These are phyloP conservation scores for Empidonax alnorum DNA, from an alignment of 2,113 vertebrate species.

Conservation along the genomic window DNA sequence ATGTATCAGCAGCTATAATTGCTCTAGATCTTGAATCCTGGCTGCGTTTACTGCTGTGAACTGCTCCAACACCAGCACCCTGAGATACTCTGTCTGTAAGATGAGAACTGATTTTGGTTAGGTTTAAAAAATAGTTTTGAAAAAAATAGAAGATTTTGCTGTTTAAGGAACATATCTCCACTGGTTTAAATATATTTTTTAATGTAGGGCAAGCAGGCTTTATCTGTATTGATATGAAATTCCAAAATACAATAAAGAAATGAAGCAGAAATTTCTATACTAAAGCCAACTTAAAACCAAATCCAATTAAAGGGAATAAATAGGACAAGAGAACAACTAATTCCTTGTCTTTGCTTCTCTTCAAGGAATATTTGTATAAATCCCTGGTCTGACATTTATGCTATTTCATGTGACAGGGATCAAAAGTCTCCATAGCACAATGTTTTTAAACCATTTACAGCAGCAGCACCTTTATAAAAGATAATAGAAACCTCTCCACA, in stretches of 20 bases:
- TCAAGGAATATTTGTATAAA: conserved; percentile 55
- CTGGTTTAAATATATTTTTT: background rate
- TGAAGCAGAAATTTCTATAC: conserved; percentile 36
- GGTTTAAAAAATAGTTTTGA: background rate
- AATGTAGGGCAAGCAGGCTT: conserved; percentile 33
- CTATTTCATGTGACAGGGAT: conserved; percentile 56
- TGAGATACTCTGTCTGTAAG: background rate
- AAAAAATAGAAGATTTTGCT: background rate
- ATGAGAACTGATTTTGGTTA: background rate
- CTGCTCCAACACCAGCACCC: background rate
- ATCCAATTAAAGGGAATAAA: conserved; percentile 65
- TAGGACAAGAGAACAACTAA: conserved; percentile 65
- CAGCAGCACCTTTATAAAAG: background rate
- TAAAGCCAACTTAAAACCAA: conserved; percentile 58
- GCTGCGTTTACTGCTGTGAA: background rate
- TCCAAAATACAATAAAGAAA: conserved; percentile 21
- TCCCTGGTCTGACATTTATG: conserved; percentile 31
- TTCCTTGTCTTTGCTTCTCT: conserved; percentile 48
- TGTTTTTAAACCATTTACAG: conserved; percentile 29
- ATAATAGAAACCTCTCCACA: background rate
- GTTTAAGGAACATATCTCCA: background rate
- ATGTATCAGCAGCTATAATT: background rate
- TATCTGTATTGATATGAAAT: background rate
- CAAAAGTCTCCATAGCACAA: conserved; percentile 28
- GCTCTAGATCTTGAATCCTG: background rate